Evolutionary conservation across 2,113 vertebrate species (phyloP).

Genomic region (Pycnonotus jocosus): DNA sequence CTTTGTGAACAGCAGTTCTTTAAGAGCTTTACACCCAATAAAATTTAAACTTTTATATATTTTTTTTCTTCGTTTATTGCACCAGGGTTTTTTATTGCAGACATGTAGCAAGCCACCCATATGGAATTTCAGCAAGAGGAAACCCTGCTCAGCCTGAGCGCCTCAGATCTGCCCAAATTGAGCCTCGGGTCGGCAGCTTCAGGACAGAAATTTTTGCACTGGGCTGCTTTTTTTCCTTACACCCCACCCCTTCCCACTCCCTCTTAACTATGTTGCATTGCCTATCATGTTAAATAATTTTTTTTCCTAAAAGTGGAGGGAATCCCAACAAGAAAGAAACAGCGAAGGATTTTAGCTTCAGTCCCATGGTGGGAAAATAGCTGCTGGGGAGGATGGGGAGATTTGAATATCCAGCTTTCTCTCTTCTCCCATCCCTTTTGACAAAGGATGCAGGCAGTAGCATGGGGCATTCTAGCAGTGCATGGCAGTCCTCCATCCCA

Average conservation of each 20-base stretch:
- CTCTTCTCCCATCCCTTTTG: neutral
- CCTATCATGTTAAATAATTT: neutral
- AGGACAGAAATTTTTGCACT: neutral
- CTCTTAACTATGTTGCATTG: neutral
- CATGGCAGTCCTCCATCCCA: neutral
- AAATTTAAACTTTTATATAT: slow-evolving; percentile 72
- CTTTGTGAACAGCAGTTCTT: slow-evolving; percentile 63
- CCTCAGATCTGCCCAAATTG: neutral
- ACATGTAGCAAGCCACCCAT: slow-evolving; percentile 66
- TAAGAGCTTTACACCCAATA: slow-evolving; percentile 78
- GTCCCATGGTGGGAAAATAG: neutral
- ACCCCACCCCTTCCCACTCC: neutral
- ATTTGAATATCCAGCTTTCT: neutral
- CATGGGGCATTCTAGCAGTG: rapidly evolving
- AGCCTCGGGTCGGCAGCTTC: neutral
- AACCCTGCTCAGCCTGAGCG: neutral
- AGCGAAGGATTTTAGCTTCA: neutral
- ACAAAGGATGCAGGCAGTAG: neutral
- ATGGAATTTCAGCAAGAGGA: slow-evolving; percentile 57
- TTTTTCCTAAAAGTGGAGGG: neutral
- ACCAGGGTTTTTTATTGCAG: slow-evolving; percentile 60
- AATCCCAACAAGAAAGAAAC: neutral
- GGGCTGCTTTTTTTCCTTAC: neutral
- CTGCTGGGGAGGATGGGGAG: neutral
- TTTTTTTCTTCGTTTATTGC: slow-evolving; percentile 69